A percentile compares a stretch with the other conserved stretches of the same genome.
phyloP scores from a whole-genome alignment of 2,797 vertebrate species.

The Podarcis siculus region DNA sequence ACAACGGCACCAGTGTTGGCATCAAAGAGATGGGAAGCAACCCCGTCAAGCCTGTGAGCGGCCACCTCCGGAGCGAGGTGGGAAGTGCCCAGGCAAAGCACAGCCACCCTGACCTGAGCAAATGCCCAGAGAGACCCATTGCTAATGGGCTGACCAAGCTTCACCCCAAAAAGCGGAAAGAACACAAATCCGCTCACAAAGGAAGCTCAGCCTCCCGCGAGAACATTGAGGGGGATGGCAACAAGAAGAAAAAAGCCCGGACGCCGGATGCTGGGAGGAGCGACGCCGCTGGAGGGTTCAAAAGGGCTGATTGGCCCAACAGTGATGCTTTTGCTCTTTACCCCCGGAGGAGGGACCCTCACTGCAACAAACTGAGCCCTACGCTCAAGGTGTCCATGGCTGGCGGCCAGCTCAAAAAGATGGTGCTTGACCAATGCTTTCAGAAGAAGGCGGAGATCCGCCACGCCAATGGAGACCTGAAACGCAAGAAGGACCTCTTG shows the following conservation, averaged over 20 bases:
- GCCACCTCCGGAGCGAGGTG: slow-evolving; percentile 72
- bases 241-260: slow-evolving; percentile 87
- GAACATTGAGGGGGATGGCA: slow-evolving; percentile 82
- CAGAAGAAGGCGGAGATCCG: slow-evolving; percentile 83
- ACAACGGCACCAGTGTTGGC: slow-evolving; percentile 34
- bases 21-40: slow-evolving; percentile 54
- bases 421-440: slow-evolving; percentile 79
- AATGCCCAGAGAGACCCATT: slow-evolving; percentile 75
- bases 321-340: slow-evolving; percentile 80
- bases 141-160: slow-evolving; percentile 63
- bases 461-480: slow-evolving; percentile 83
- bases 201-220: slow-evolving; percentile 84
- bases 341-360: slow-evolving; percentile 83
- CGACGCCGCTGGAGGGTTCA: slow-evolving; percentile 72
- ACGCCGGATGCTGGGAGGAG: slow-evolving; percentile 68
- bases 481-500: slow-evolving; percentile 82
- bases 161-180: slow-evolving; percentile 86
- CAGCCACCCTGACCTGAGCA: slow-evolving; percentile 48
- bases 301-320: slow-evolving; percentile 77
- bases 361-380: slow-evolving; percentile 83
- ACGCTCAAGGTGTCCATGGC: slow-evolving; percentile 79
- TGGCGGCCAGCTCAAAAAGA: slow-evolving; percentile 80
- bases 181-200: slow-evolving; percentile 79
- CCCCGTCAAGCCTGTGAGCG: slow-evolving; percentile 64
- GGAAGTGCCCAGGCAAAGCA: slow-evolving; percentile 69